Percentiles rank a stretch among this genome's conserved stretches.
These are phyloP conservation scores for Caranx ignobilis DNA, from an alignment of 2,113 vertebrate genomes.

Conservation along the genomic window DNA sequence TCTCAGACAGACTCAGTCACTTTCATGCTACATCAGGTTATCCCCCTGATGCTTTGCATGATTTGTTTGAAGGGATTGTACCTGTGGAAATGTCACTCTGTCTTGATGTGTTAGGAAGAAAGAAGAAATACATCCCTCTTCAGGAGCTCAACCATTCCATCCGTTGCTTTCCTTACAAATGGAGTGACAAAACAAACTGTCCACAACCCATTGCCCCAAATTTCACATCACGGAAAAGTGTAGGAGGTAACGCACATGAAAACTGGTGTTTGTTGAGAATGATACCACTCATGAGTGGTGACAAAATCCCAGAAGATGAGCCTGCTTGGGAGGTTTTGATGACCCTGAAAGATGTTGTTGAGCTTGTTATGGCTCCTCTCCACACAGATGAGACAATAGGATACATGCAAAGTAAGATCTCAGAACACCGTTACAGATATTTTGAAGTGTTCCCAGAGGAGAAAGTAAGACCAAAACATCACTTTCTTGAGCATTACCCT, in stretches of 20 bases:
- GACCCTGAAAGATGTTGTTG: constrained; percentile 22
- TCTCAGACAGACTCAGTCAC: not conserved
- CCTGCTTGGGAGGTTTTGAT: constrained; percentile 1
- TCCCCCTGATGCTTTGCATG: constrained; percentile 25
- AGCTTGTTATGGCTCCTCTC: constrained; percentile 33
- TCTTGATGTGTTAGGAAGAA: too few species aligned
- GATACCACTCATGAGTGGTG: too few species aligned
- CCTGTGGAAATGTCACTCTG: not conserved
- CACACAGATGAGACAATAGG: constrained; percentile 23
- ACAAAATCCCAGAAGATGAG: too few species aligned
- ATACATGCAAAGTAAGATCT: constrained; percentile 7
- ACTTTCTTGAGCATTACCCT: too few species aligned
- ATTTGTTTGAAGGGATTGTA: constrained; percentile 34
- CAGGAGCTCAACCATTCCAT: constrained; percentile 31
- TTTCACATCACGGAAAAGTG: not conserved
- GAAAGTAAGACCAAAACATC: too few species aligned
- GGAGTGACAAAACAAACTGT: constrained; percentile 25
- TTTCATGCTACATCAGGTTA: constrained; percentile 41
- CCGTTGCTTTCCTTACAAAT: constrained; percentile 17
- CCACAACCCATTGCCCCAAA: constrained; percentile 16
- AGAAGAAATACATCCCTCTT: too few species aligned
- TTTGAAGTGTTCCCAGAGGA: too few species aligned
- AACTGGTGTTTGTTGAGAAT: too few species aligned
- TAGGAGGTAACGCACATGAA: too few species aligned
- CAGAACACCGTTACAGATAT: too few species aligned